Evolutionary conservation across 2,113 vertebrate species (phyloP), one percentile per base, ranked within the genome.

Genomic region (Indri indri): DNA sequence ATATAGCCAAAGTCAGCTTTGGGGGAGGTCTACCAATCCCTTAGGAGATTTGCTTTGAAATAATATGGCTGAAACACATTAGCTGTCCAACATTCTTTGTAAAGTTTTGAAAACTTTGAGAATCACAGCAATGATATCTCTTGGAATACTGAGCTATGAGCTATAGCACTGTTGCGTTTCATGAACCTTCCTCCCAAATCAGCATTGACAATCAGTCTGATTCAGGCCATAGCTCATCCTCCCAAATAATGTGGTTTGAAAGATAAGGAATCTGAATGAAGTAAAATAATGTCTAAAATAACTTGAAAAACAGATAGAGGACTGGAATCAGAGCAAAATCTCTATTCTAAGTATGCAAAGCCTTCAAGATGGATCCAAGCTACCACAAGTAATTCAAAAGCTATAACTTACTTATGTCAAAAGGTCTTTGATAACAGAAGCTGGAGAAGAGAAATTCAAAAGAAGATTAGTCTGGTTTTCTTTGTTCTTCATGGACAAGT

Each of bases 351-450:
- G 74, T 73, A 54, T 61, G 40, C 25, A 91, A 88, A 88, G 45
- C 25, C 54, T 96, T 73, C 59, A 80, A 81, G 94, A 87, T 80
- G 30, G 9, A 97, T 92, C 76, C 52, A 93, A 71, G n/a, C 50
- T 81, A 86, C 0, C 1, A 34, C 8, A 96, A 98, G 45, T 68
- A 94, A 88, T 82, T 91, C 83, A 63, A 86, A 94, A 63, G n/a
- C 57, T 71, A 57, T 96, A 96, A 95, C 87, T 98, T 97, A 92
- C 27, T 96, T 68, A n/a, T 88, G 92, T 97, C 95, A 82, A 92
- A 96, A 82, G 0, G 5, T 92, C 45, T 93, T 95, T 97, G 81
- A 95, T 97, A 92, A 8, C 91, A 96, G 95, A 97, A 96, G 30
- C n/a, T 71, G 37, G 73, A 83, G 59, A 5, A 14, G 81, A 95